Percentiles rank a stretch among this genome's conserved stretches.
Evolutionary conservation across 1,140 invertebrate genomes (phyloP).

Genomic region (Glossosoma conforme): DNA sequence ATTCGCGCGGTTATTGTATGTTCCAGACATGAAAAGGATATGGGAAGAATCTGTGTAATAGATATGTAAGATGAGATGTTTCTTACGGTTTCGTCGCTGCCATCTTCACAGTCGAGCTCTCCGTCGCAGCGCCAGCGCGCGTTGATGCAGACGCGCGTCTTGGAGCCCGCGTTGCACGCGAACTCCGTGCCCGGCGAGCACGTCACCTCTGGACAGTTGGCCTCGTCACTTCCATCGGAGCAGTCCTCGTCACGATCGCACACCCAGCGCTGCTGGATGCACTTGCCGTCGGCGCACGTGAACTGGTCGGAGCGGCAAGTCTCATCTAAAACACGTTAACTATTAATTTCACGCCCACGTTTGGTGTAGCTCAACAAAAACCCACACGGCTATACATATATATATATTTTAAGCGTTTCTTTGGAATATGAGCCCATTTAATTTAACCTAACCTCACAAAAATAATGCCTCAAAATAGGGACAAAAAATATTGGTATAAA

Average conservation of each 20-base stretch:
- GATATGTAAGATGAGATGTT: too few species aligned
- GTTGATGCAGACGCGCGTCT: constrained; percentile 64
- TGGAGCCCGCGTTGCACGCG: constrained; percentile 54
- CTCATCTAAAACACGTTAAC: constrained; percentile 56
- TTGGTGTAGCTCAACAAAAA: background rate
- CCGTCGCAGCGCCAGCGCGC: constrained; percentile 80
- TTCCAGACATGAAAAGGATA: too few species aligned
- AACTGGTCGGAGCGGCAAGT: constrained; percentile 85
- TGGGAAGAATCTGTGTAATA: too few species aligned
- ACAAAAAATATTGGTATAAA: too few species aligned
- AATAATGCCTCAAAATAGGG: too few species aligned
- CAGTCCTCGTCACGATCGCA: constrained; percentile 89
- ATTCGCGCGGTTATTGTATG: too few species aligned
- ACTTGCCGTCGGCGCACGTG: constrained; percentile 82
- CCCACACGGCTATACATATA: background rate
- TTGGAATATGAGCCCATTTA: too few species aligned
- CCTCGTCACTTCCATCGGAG: constrained; percentile 75
- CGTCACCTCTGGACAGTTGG: constrained; percentile 63
- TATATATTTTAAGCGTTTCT: background rate
- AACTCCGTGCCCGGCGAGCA: constrained; percentile 67
- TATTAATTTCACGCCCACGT: too few species aligned
- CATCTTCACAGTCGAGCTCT: constrained; percentile 76
- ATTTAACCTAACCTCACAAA: too few species aligned
- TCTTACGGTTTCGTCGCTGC: constrained; percentile 70
- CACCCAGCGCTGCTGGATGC: constrained; percentile 80